Evolutionary conservation across 2,888 invertebrate species (phyloP).

Genomic region (Thymelicus sylvestris): DNA sequence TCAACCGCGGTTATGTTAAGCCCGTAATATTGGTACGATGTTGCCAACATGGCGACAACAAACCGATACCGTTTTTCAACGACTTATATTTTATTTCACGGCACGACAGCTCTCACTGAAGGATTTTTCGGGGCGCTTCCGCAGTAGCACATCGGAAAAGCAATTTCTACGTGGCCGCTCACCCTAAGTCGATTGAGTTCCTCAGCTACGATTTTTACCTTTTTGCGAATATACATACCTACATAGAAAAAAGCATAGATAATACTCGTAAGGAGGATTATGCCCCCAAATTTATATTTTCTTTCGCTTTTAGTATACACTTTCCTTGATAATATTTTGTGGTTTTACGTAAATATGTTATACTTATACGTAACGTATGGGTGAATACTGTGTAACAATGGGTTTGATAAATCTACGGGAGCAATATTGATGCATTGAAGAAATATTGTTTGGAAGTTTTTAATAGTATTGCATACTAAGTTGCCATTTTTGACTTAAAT

Average conservation of each 20-base stretch:
- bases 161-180: conserved; percentile 68
- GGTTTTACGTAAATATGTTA: too few relatives aligned
- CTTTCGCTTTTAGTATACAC: neutral
- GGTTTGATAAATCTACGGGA: too few relatives aligned
- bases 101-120: conserved; percentile 62
- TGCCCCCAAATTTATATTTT: neutral
- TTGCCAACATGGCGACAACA: conserved; percentile 48
- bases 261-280: conserved; percentile 21
- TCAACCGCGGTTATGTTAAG: conserved; percentile 47
- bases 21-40: conserved; percentile 45
- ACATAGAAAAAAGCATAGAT: conserved; percentile 2
- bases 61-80: conserved; percentile 72
- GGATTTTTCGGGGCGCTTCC: conserved; percentile 47
- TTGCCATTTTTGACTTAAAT: too few relatives aligned
- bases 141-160: conserved; percentile 64
- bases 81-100: conserved; percentile 78
- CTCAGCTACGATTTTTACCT: conserved; percentile 38
- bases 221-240: conserved; percentile 24
- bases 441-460: too few relatives aligned
- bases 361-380: too few relatives aligned
- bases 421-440: too few relatives aligned
- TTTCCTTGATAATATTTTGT: neutral
- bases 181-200: conserved; percentile 69
- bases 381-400: too few relatives aligned
- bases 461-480: too few relatives aligned